These are phyloP conservation scores for Dasysyrphus tricinctus DNA, from an alignment of 2,888 invertebrate species.

Conservation along the genomic window DNA sequence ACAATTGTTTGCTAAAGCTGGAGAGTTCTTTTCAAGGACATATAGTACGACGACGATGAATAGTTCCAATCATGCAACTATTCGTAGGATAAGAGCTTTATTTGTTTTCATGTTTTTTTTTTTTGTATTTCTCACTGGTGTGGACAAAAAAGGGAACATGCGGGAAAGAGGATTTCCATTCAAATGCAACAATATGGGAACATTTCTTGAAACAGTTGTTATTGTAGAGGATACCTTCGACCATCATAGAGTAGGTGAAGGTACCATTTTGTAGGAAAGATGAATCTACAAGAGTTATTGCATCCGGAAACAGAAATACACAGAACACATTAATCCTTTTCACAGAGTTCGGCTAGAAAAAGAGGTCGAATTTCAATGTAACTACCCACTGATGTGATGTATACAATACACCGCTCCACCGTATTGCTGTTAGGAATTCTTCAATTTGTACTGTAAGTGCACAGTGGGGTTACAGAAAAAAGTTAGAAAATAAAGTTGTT, in stretches of 20 bases:
- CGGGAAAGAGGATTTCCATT: constrained; percentile 21
- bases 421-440: background rate
- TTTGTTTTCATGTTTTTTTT: background rate
- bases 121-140: background rate
- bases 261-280: constrained; percentile 17
- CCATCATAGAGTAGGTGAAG: background rate
- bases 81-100: constrained; percentile 38
- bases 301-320: constrained; percentile 36
- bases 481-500: background rate
- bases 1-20: constrained; percentile 38
- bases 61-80: constrained; percentile 53
- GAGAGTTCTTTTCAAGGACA: constrained; percentile 47
- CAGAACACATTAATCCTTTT: constrained; percentile 55
- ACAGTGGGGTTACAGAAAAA: background rate
- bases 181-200: constrained; percentile 15
- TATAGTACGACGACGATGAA: constrained; percentile 27
- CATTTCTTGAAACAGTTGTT: constrained; percentile 17
- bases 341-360: constrained; percentile 35
- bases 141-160: background rate
- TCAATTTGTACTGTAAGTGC: constrained; percentile 18
- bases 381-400: background rate
- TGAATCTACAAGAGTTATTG: constrained; percentile 32
- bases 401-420: background rate
- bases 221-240: background rate
- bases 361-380: constrained; percentile 1